Conservation (phyloP, 2,113 vertebrate species). For the Megaceryle maxima region DNA sequence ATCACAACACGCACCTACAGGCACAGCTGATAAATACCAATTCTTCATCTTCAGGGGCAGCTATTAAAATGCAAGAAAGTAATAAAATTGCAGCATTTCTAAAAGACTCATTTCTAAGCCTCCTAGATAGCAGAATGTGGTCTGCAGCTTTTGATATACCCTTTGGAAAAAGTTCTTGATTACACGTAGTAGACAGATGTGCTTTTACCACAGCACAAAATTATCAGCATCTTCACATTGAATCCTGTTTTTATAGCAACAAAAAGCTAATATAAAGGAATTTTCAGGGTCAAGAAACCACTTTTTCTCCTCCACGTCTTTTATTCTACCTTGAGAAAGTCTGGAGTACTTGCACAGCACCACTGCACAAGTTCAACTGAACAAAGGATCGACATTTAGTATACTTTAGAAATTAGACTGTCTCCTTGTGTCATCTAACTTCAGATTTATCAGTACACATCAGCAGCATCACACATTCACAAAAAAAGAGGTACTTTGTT, state of each 20-base stretch:
- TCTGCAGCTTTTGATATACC: neutral
- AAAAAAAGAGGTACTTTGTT: neutral
- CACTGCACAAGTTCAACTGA: neutral
- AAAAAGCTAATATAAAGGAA: neutral
- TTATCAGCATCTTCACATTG: neutral
- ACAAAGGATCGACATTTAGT: neutral
- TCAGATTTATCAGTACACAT: neutral
- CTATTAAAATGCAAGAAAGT: slow-evolving; percentile 15
- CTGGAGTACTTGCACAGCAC: neutral
- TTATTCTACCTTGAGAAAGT: neutral
- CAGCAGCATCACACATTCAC: neutral
- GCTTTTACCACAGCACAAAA: neutral
- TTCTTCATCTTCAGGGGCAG: neutral
- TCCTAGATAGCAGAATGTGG: neutral
- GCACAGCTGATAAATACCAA: neutral
- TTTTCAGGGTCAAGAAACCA: neutral
- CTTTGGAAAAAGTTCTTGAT: neutral
- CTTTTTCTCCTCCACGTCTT: neutral
- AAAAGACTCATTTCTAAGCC: neutral
- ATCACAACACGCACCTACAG: neutral
- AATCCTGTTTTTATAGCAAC: neutral
- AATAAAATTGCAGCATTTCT: neutral
- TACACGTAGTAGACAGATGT: neutral
- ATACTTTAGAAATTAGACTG: neutral
- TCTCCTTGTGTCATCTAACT: neutral